These are phyloP conservation scores for Lepus townsendii DNA, from an alignment of 2,797 vertebrate genomes.

Conservation along the genomic window DNA sequence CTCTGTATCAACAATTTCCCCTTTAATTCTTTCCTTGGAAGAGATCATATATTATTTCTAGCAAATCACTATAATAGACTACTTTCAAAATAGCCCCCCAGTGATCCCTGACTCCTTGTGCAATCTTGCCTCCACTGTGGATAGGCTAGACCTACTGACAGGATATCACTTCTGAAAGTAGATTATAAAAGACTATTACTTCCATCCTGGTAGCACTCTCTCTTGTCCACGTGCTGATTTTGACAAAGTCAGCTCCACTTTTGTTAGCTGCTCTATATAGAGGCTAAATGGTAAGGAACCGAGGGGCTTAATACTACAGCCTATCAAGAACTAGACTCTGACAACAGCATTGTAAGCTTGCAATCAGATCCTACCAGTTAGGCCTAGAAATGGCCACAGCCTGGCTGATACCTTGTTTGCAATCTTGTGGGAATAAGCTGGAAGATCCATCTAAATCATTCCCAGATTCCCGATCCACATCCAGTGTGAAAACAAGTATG, in stretches of 20 bases:
- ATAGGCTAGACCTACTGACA: not conserved
- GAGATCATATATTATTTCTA: not conserved
- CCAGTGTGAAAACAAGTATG: not conserved
- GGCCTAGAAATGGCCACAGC: not conserved
- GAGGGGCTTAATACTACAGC: not conserved
- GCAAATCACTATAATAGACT: not conserved
- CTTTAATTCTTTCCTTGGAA: not conserved
- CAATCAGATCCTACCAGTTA: not conserved
- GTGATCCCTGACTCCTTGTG: not conserved
- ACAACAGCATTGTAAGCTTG: not conserved
- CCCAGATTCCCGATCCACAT: not conserved
- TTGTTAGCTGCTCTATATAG: not conserved
- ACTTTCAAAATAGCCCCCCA: not conserved
- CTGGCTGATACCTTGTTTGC: not conserved
- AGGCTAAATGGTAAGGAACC: not conserved
- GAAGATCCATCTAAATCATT: not conserved
- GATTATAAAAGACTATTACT: not conserved
- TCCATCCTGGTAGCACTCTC: not conserved
- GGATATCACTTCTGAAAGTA: conserved; percentile 5
- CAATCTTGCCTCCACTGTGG: too few species aligned
- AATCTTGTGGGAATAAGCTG: not conserved
- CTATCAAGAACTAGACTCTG: not conserved
- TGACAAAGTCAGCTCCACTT: not conserved
- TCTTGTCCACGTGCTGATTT: conserved; percentile 21
- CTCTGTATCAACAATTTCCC: not conserved